Conservation (phyloP, 2,888 invertebrate species). For the Cremastinae sp. region DNA sequence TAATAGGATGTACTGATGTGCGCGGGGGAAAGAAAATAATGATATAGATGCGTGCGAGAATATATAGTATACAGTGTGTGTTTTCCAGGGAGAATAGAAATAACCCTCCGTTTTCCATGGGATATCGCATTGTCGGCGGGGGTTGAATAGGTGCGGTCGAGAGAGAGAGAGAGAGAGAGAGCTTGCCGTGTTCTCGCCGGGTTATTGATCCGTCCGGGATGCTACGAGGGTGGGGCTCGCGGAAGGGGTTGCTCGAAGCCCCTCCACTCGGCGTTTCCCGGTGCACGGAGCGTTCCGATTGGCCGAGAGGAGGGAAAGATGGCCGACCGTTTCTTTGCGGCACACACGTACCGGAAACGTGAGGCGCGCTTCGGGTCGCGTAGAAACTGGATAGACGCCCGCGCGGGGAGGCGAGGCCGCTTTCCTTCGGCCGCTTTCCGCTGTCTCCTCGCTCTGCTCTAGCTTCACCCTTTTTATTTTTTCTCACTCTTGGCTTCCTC, state of each 20-base stretch:
- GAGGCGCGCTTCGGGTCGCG: conserved; percentile 69
- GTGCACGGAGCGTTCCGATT: conserved; percentile 67
- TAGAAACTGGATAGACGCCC: conserved; percentile 57
- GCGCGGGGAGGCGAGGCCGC: conserved; percentile 58
- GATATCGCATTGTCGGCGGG: conserved; percentile 49
- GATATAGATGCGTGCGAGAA: no score
- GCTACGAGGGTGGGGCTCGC: conserved; percentile 71
- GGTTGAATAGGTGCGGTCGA: conserved; percentile 67
- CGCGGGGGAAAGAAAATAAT: no score
- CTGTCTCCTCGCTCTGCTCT: conserved; percentile 12
- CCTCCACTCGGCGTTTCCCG: conserved; percentile 55
- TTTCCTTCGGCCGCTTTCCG: conserved; percentile 58
- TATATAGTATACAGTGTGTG: no score
- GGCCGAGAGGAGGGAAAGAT: conserved; percentile 74
- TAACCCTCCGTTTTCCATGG: conserved; percentile 8
- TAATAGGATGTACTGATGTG: no score
- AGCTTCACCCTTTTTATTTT: conserved; percentile 32
- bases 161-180: no score
- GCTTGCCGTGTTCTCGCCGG: conserved; percentile 55
- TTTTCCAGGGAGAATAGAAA: background rate
- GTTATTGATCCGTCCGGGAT: conserved; percentile 75
- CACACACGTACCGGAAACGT: conserved; percentile 77
- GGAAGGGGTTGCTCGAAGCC: conserved; percentile 69
- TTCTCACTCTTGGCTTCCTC: conserved; percentile 32
- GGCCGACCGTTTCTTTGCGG: conserved; percentile 68